Conservation (phyloP, 2,113 vertebrate species). For the Heterochromis multidens region DNA sequence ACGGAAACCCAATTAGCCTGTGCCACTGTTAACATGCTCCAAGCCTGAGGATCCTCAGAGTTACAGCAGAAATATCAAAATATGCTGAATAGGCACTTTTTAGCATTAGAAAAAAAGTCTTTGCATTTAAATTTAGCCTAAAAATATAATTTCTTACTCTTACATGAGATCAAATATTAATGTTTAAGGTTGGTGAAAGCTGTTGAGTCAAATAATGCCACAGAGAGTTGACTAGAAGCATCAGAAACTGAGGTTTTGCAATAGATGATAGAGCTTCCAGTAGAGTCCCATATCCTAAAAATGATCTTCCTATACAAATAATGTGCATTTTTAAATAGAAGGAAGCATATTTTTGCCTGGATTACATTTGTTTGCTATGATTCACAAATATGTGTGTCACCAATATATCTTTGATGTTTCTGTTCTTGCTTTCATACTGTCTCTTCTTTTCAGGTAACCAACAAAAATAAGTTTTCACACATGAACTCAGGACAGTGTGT, state of each 20-base stretch:
- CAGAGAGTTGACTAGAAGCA: not conserved
- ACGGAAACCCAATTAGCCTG: constrained; percentile 59
- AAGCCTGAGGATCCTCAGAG: constrained; percentile 28
- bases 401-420: not conserved
- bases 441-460: not conserved
- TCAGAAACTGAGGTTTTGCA: constrained; percentile 16
- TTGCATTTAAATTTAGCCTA: not conserved
- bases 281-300: not conserved
- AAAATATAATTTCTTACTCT: not conserved
- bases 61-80: not conserved
- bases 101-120: not conserved
- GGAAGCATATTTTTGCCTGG: not conserved
- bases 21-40: constrained; percentile 20
- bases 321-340: not conserved
- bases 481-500: not conserved
- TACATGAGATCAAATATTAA: not conserved
- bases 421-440: not conserved
- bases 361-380: not conserved
- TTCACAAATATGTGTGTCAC: not conserved
- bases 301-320: not conserved
- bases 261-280: not conserved
- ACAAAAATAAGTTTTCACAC: not conserved
- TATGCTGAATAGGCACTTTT: constrained; percentile 1
- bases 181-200: not conserved
- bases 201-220: not conserved